A percentile compares a stretch with the other conserved stretches of the same genome.
Evolutionary conservation across 2,888 invertebrate species (phyloP).

Genomic region (Eristalinus aeneus): DNA sequence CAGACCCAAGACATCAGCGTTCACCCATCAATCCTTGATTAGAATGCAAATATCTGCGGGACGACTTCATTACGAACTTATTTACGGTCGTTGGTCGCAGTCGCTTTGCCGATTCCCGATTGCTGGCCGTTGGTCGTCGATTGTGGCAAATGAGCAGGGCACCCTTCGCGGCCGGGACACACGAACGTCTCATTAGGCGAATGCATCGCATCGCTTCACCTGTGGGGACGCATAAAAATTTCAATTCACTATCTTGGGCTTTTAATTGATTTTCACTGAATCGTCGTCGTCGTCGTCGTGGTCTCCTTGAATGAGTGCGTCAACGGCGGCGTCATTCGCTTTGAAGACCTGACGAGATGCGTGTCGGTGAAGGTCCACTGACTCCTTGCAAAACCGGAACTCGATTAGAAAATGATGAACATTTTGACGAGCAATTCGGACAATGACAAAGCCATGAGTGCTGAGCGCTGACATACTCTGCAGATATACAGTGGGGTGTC

Average conservation of each 20-base stretch:
- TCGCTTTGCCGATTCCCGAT: not conserved
- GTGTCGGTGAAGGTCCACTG: not conserved
- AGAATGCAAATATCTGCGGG: conserved; percentile 53
- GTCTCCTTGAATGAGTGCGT: not conserved
- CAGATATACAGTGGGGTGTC: too few relatives aligned
- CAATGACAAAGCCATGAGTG: not conserved
- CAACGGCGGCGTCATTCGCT: not conserved
- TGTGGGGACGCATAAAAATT: conserved; percentile 46
- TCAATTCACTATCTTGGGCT: conserved; percentile 56
- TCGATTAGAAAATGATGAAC: conserved; percentile 58
- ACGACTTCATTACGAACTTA: conserved; percentile 56
- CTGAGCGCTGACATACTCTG: not conserved
- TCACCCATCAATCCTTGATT: conserved; percentile 20
- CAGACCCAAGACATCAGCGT: not conserved
- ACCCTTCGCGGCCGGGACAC: conserved; percentile 34
- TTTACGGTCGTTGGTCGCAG: not conserved
- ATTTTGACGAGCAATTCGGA: conserved; percentile 58
- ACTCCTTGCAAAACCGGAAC: conserved; percentile 1
- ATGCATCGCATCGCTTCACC: not conserved
- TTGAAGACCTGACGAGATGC: not conserved
- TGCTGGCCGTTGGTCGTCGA: not conserved
- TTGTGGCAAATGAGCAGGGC: not conserved
- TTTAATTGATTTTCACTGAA: conserved; percentile 64
- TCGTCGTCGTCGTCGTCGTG: not conserved
- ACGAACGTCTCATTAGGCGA: conserved; percentile 49